Evolutionary conservation across 2,797 vertebrate genomes (phyloP).

Genomic region (Otus scops): DNA sequence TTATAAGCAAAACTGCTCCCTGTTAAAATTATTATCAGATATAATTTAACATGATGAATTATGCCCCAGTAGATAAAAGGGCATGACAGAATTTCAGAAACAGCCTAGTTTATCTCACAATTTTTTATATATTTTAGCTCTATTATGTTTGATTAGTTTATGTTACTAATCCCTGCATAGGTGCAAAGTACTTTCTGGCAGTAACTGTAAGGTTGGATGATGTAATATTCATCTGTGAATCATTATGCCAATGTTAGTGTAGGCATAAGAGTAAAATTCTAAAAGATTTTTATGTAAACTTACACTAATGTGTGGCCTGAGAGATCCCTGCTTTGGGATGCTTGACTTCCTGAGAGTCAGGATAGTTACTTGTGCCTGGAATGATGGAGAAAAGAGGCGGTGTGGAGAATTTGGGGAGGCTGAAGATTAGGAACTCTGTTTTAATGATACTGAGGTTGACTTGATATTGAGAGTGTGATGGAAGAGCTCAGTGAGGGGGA

Average conservation of each 20-base stretch:
- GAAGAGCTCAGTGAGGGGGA: neutral
- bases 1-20: neutral
- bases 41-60: neutral
- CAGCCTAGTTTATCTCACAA: neutral
- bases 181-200: neutral
- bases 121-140: neutral
- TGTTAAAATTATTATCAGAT: neutral
- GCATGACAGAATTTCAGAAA: neutral
- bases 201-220: neutral
- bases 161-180: neutral
- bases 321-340: neutral
- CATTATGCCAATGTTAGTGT: neutral
- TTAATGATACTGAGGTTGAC: neutral
- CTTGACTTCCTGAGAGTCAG: neutral
- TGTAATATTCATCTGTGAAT: neutral
- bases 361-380: neutral
- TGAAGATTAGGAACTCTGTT: neutral
- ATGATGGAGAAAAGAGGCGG: neutral
- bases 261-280: neutral
- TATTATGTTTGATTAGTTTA: neutral
- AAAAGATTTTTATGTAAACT: neutral
- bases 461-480: neutral
- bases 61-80: neutral
- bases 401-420: neutral
- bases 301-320: neutral